A percentile compares a stretch with the other conserved stretches of the same genome.
phyloP scores from a whole-genome alignment of 2,888 invertebrate genomes.

The Euplagia quadripunctaria region DNA sequence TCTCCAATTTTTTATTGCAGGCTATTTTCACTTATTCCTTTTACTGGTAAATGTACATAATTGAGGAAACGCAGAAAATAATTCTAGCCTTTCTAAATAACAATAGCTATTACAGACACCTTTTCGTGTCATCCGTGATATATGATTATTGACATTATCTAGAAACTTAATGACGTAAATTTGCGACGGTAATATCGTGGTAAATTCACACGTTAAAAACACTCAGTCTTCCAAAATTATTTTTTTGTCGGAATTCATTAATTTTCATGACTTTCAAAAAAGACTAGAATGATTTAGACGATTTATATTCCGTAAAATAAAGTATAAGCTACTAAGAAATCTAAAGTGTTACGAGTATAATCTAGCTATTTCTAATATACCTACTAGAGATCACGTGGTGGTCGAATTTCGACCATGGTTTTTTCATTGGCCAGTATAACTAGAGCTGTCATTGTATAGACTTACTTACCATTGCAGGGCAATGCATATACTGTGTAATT shows the following conservation, averaged over 20 bases:
- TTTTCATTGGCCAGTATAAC: no score
- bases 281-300: not conserved
- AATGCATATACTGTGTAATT: no score
- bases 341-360: not conserved
- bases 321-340: not conserved
- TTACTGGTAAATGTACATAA: not conserved
- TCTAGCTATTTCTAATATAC: not conserved
- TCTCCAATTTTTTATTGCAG: not conserved
- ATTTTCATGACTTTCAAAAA: constrained; percentile 27
- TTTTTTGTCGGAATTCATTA: constrained; percentile 13
- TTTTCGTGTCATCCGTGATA: constrained; percentile 16
- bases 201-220: not conserved
- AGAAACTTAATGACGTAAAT: constrained; percentile 33
- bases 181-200: constrained; percentile 17
- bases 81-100: constrained; percentile 10
- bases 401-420: no score
- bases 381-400: no score
- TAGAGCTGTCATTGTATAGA: no score
- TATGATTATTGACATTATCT: constrained; percentile 43
- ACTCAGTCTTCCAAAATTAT: not conserved
- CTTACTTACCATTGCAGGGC: no score
- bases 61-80: not conserved
- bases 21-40: not conserved
- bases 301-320: not conserved
- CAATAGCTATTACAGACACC: not conserved